Conservation (phyloP, 2,113 vertebrate species). For the Hippocampus comes region DNA sequence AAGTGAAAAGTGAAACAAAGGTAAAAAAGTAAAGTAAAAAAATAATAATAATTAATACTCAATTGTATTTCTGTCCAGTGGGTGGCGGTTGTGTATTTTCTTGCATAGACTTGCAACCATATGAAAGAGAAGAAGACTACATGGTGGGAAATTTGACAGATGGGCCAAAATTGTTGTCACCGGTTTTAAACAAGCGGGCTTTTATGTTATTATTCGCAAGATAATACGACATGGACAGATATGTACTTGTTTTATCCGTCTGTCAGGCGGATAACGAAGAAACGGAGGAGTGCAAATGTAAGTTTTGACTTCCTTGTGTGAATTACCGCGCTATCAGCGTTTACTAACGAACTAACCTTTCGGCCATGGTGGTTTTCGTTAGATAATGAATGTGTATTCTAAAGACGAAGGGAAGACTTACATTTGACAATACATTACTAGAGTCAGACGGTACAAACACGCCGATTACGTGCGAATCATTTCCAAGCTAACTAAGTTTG, state of each 20-base stretch:
- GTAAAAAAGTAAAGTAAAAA: neutral
- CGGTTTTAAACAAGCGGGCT: neutral
- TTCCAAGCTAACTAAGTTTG: no score
- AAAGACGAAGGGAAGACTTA: neutral
- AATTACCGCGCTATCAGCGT: neutral
- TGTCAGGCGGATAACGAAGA: conserved; percentile 21
- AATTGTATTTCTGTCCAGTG: neutral
- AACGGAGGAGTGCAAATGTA: conserved; percentile 36
- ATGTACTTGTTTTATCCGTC: conserved; percentile 52
- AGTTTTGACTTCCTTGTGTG: conserved; percentile 18
- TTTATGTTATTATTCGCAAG: neutral
- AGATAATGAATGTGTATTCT: neutral
- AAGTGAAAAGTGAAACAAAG: no score
- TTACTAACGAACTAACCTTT: neutral
- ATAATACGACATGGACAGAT: conserved; percentile 50
- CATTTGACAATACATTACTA: neutral
- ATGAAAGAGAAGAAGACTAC: conserved; percentile 23
- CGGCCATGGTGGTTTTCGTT: neutral
- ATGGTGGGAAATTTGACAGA: conserved; percentile 63
- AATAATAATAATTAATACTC: no score
- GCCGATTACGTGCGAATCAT: no score
- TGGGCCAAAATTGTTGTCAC: neutral
- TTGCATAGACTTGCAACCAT: neutral
- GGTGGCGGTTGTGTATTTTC: conserved; percentile 13
- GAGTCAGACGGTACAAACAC: neutral